These are phyloP conservation scores for Astreopora myriophthalma DNA, from an alignment of 64 coral and sea anemone species.

Conservation along the genomic window DNA sequence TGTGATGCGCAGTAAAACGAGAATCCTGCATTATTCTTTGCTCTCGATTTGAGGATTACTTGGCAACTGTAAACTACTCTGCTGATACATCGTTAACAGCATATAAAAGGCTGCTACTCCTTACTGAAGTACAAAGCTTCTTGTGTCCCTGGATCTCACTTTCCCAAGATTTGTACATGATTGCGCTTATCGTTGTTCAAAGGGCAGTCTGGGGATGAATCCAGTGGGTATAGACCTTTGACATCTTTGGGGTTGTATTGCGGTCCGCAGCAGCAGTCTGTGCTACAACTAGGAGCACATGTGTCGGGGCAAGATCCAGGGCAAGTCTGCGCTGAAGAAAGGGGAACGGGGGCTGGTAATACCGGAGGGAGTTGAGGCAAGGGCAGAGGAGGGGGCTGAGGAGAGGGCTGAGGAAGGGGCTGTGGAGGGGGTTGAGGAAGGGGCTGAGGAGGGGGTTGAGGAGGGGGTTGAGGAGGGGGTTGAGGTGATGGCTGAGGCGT, in stretches of 20 bases:
- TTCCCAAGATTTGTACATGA: neutral
- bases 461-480: neutral
- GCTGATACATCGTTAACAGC: neutral
- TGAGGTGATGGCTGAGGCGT: neutral
- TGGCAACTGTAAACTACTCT: neutral
- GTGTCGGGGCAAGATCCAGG: neutral
- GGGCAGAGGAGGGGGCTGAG: neutral
- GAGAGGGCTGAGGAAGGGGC: neutral
- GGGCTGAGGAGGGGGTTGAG: neutral
- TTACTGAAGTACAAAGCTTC: neutral
- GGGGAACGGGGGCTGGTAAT: neutral
- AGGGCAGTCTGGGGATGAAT: constrained; percentile 12
- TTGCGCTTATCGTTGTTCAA: neutral
- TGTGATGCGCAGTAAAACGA: neutral
- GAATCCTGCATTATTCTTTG: neutral
- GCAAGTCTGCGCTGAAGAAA: neutral
- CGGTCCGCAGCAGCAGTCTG: constrained; percentile 2
- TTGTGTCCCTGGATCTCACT: neutral
- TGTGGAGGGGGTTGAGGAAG: neutral
- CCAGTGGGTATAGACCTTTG: constrained; percentile 22
- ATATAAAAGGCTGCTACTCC: neutral
- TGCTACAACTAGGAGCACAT: constrained; percentile 9
- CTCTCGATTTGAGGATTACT: neutral
- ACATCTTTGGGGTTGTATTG: constrained; percentile 20
- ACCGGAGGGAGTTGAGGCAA: neutral